These are phyloP conservation scores for Caenorhabditis afra DNA, from an alignment of 2,888 invertebrate genomes.

Conservation along the genomic window DNA sequence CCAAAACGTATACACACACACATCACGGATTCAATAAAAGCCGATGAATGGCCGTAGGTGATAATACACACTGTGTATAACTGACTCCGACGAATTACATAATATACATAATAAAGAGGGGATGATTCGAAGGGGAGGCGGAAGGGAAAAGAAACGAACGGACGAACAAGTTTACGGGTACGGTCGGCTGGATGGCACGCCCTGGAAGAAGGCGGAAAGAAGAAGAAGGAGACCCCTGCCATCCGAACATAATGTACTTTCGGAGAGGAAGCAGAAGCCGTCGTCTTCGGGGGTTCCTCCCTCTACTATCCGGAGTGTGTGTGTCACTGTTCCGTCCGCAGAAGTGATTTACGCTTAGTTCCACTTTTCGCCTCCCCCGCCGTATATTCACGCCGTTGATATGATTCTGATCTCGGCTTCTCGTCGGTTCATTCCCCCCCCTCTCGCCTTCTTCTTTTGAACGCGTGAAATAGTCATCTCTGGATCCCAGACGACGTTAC, in stretches of 20 bases:
- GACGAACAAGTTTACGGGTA: slow-evolving; percentile 56
- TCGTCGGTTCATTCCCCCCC: slow-evolving; percentile 13
- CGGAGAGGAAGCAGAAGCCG: slow-evolving; percentile 11
- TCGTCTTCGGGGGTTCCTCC: too few relatives aligned
- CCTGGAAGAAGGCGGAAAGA: slow-evolving; percentile 38
- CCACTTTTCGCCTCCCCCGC: slow-evolving; percentile 44
- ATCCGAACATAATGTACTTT: slow-evolving; percentile 58
- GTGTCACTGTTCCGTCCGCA: slow-evolving; percentile 30
- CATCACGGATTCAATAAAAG: slow-evolving; percentile 57
- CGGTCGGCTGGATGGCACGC: slow-evolving; percentile 57
- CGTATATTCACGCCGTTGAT: slow-evolving; percentile 25
- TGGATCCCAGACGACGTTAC: slow-evolving; percentile 9
- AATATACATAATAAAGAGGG: slow-evolving; percentile 46
- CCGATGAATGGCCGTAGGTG: slow-evolving; percentile 55
- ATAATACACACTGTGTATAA: slow-evolving; percentile 59
- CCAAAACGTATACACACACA: slow-evolving; percentile 50
- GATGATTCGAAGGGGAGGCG: slow-evolving; percentile 24
- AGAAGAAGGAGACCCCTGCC: slow-evolving; percentile 31
- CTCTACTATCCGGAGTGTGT: too few relatives aligned
- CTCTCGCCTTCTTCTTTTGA: not conserved
- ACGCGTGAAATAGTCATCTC: too few relatives aligned
- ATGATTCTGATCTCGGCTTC: slow-evolving; percentile 40
- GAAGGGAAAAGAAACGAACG: slow-evolving; percentile 24
- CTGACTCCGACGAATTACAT: slow-evolving; percentile 59
- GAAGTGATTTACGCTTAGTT: slow-evolving; percentile 51